A percentile compares a stretch with the other conserved stretches of the same genome.
Conservation (phyloP, 2,797 vertebrate species). For the Melanotaenia pygmaea region DNA sequence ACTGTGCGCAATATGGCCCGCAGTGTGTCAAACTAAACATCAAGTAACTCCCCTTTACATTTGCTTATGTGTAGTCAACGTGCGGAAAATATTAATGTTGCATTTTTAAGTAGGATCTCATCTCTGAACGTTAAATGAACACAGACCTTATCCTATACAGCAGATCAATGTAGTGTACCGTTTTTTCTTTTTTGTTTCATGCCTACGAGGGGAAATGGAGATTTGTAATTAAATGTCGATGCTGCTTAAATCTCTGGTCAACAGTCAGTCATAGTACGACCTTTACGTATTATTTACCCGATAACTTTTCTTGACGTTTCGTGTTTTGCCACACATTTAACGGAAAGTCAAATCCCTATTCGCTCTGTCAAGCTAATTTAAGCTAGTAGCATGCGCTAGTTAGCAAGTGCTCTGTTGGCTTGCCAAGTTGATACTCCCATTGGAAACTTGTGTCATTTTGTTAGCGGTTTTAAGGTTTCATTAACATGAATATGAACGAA, state of each 20-base stretch:
- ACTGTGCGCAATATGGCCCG: constrained; percentile 68
- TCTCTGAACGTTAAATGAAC: constrained; percentile 17
- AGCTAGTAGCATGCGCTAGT: constrained; percentile 81
- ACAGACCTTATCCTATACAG: constrained; percentile 31
- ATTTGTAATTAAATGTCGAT: too few species aligned
- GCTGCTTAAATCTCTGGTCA: background rate
- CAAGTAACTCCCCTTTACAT: constrained; percentile 11
- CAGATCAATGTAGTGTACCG: constrained; percentile 44
- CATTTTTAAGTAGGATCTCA: constrained; percentile 27
- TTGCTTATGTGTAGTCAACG: constrained; percentile 8
- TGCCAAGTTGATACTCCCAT: constrained; percentile 61
- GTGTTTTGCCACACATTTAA: constrained; percentile 34
- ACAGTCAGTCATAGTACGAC: rapidly evolving
- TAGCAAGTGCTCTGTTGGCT: constrained; percentile 64
- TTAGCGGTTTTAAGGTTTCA: background rate
- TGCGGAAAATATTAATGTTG: background rate
- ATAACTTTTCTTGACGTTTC: constrained; percentile 37
- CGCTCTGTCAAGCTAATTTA: constrained; percentile 73
- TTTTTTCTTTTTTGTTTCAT: background rate
- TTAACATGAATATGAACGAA: background rate
- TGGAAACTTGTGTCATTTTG: constrained; percentile 40
- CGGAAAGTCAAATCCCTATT: constrained; percentile 51
- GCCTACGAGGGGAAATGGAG: background rate
- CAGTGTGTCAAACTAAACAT: constrained; percentile 63
- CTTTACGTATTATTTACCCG: background rate